A percentile compares a stretch with the other conserved stretches of the same genome.
These are phyloP conservation scores for Callocephalon fimbriatum DNA, from an alignment of 2,113 vertebrate species.

Conservation along the genomic window DNA sequence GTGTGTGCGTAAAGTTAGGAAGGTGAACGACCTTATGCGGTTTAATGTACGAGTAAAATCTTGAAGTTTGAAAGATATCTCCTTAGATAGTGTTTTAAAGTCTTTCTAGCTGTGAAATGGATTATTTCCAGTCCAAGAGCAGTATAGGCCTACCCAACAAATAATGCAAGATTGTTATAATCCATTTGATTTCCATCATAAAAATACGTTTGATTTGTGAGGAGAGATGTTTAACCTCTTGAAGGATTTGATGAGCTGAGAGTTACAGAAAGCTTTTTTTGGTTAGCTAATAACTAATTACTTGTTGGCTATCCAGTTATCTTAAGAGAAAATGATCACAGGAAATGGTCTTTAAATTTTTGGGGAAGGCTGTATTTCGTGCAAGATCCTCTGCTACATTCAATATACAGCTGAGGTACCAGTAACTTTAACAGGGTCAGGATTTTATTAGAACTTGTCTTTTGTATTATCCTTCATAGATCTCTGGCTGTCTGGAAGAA, in stretches of 20 bases:
- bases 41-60: neutral
- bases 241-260: neutral
- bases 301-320: neutral
- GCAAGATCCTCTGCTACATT: neutral
- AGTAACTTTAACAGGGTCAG: neutral
- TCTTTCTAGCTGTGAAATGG: neutral
- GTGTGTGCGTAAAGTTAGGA: rapidly evolving
- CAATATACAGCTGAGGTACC: neutral
- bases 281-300: neutral
- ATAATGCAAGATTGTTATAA: neutral
- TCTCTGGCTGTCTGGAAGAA: neutral
- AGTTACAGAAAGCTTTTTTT: neutral
- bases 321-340: neutral
- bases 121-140: neutral
- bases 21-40: rapidly evolving
- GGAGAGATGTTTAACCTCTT: neutral
- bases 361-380: neutral
- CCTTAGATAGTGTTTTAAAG: neutral
- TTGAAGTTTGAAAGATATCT: neutral
- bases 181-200: neutral
- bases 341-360: neutral
- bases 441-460: neutral
- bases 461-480: neutral
- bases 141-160: neutral
- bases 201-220: neutral